Percentiles rank a stretch among this genome's conserved stretches.
These are phyloP conservation scores for Apus apus DNA, from an alignment of 2,113 vertebrate species.

Conservation along the genomic window DNA sequence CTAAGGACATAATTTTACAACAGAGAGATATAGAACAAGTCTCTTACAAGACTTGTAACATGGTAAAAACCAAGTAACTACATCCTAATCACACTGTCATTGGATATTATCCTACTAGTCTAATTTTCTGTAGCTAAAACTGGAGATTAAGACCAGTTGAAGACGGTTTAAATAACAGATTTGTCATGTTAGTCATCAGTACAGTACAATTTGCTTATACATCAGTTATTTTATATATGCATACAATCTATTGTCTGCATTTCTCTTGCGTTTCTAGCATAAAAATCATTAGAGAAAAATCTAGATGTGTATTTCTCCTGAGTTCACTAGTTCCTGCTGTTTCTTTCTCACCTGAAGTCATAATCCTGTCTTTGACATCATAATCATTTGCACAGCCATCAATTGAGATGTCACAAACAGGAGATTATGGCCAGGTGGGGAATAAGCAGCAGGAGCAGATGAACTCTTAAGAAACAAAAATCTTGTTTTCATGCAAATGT, in stretches of 20 bases:
- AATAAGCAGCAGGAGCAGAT: slow-evolving; percentile 62
- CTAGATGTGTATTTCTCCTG: slow-evolving; percentile 19
- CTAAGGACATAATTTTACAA: background rate
- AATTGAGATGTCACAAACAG: slow-evolving; percentile 64
- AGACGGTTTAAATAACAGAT: background rate
- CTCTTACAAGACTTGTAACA: background rate
- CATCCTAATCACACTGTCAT: background rate
- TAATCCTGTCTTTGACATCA: slow-evolving; percentile 68
- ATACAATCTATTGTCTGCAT: background rate
- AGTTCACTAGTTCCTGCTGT: slow-evolving; percentile 59
- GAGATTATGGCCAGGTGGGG: slow-evolving; percentile 61
- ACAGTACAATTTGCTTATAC: background rate
- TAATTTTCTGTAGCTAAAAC: background rate
- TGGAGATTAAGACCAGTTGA: background rate
- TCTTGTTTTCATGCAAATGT: slow-evolving; percentile 69
- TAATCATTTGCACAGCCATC: slow-evolving; percentile 66
- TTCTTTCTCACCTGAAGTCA: slow-evolving; percentile 71
- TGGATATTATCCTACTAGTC: background rate
- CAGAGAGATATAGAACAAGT: background rate
- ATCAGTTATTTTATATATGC: slow-evolving; percentile 1
- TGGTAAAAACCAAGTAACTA: background rate
- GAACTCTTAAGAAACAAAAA: slow-evolving; percentile 65
- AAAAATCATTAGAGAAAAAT: slow-evolving; percentile 41
- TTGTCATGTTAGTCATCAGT: background rate
- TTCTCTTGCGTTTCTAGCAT: background rate